phyloP scores from a whole-genome alignment of 2,113 vertebrate genomes.

The Aptenodytes forsteri region DNA sequence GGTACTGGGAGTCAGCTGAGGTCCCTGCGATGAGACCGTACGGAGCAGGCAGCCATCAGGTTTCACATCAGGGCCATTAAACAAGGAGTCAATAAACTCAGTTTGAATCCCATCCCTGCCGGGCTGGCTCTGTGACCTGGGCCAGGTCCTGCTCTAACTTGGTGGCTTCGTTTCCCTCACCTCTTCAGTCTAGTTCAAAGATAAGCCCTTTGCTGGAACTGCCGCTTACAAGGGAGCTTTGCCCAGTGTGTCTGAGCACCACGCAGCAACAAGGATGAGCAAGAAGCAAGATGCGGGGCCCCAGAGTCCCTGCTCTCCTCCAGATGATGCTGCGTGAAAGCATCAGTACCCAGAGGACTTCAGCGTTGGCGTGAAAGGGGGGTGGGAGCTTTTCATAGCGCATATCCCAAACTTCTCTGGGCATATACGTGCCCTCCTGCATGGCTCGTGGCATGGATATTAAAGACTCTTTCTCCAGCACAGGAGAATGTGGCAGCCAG shows the following conservation, averaged over 20 bases:
- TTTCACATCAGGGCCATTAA: not conserved
- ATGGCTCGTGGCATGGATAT: not conserved
- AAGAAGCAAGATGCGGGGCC: rapidly evolving
- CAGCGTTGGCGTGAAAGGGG: not conserved
- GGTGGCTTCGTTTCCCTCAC: not conserved
- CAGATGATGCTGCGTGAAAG: not conserved
- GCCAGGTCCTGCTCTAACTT: not conserved
- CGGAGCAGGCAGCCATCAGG: not conserved
- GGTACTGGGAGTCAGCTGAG: not conserved
- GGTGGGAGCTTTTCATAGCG: not conserved
- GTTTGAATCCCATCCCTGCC: not conserved
- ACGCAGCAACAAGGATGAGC: not conserved
- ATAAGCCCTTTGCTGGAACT: not conserved
- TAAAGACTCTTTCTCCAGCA: not conserved
- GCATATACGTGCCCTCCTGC: rapidly evolving
- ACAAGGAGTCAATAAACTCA: not conserved
- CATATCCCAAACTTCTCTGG: not conserved
- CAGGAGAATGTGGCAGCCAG: not conserved
- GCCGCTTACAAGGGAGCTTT: not conserved
- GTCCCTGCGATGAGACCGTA: not conserved
- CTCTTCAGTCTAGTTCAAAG: rapidly evolving
- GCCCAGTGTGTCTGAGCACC: not conserved
- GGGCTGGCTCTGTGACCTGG: not conserved
- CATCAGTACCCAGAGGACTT: not conserved
- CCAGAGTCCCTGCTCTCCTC: not conserved